Base-by-base conservation (phyloP, 2,888 invertebrate species). In the Sceliomorpha sp. region DNA sequence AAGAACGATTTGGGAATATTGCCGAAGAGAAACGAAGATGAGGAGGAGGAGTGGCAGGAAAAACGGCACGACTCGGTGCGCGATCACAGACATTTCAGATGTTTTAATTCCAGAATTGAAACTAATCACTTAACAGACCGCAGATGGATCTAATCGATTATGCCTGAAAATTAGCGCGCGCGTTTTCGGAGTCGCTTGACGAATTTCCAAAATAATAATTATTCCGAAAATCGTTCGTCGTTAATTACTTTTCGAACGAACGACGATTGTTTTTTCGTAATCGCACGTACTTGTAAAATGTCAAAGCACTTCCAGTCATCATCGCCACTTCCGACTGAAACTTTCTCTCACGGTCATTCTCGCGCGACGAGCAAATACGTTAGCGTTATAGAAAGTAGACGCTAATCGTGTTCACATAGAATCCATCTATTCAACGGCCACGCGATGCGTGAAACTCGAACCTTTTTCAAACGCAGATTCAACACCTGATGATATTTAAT, bases 261-360 rank as follows among this genome's bases (percentile, higher is more conserved):
- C n/a, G 2, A 15, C 29, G 12, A 9, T 40, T 26, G 50, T 36
- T 32, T 29, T 27, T 8, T 13, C 32, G 26, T 31, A 29, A 39
- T 58, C 31, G 39, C 27, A 53, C 14, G 40, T 31, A 58, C 42
- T 40, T 42, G 10, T 8, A 3, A 20, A 45, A 39, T 29, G 26
- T 31, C 50, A 8, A 51, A 44, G n/a, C 12, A 27, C 27, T 13
- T 24, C 10, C 14, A 42, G 27, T 51, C 45, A 29, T 50, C 60
- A 39, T 48, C 58, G 55, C 50, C 29, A 62, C 66, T 68, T 63
- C 62, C 53, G 63, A 56, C 20, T 50, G 42, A 13, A 17, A 78
- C 79, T 80, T 80, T 82, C 82, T 79, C 82, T 75, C 79, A 75
- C 74, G 80, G 72, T 73, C 77, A 75, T 76, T 80, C 77, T 78